Evolutionary conservation across 2,113 vertebrate genomes (phyloP).

Genomic region (Bos javanicus): DNA sequence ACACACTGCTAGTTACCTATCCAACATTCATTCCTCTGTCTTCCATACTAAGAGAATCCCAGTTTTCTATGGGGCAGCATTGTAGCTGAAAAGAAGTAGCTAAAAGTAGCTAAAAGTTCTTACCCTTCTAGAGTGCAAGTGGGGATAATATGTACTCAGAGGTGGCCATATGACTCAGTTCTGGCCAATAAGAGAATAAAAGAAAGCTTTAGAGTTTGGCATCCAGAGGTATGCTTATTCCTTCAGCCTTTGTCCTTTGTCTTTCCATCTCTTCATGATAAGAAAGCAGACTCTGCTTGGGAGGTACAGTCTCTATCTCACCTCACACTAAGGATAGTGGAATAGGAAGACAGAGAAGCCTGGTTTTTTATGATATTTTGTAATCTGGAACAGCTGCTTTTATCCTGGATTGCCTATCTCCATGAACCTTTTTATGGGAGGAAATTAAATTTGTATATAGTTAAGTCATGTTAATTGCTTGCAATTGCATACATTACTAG

Average conservation of each 20-base stretch:
- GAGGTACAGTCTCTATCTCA: neutral
- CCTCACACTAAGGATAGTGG: neutral
- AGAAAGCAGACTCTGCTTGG: neutral
- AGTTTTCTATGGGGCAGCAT: neutral
- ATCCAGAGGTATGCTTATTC: neutral
- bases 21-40: neutral
- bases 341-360: neutral
- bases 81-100: neutral
- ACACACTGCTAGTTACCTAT: neutral
- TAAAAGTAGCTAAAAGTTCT: neutral
- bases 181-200: neutral
- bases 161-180: neutral
- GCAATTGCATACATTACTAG: neutral
- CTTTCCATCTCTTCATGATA: neutral
- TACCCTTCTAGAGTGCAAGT: neutral
- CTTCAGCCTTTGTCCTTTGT: neutral
- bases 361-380: neutral
- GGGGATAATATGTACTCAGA: neutral
- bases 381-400: neutral
- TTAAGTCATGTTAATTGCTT: conserved; percentile 4
- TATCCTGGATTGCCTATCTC: neutral
- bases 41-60: neutral
- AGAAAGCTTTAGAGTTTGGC: neutral
- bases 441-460: neutral
- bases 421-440: neutral